Evolutionary conservation across 2,888 invertebrate genomes (phyloP), one percentile per base, ranked within the genome.

Genomic region (Diaprepes abbreviatus): DNA sequence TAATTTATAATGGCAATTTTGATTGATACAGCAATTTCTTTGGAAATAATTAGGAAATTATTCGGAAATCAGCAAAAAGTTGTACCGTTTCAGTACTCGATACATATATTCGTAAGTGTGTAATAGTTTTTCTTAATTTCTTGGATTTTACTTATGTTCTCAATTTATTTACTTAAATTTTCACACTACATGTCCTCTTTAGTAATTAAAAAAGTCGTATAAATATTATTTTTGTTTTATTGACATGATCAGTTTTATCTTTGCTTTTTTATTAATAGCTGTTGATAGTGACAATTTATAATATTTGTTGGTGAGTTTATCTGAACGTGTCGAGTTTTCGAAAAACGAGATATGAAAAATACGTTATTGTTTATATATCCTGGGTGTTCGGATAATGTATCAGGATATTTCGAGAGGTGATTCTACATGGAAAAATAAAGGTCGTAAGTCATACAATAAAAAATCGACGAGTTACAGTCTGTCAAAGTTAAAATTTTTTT

Each of bases 1-100:
- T 31, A 28, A 28, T 31, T 43, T 57, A 28, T 43, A 14, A 31
- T 40, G 38, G 55, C 54, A 17, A 40, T 54, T 66, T 66, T 45
- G 24, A 66, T 66, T 66, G 57, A 64, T 66, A 48, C 33, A 58
- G 43, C 58, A 66, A 17, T 57, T 66, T 58, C 48, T 58, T 19
- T 48, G 65, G 45, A 66, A 31, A 36, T 33, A 66, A 58, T 66
- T 57, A 36, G 55, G 58, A 45, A 66, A 66, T 35, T 66, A n/a
- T 19, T 58, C 43, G 48, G 28, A 66, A 66, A 65, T 65, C 57
- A 52, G 52, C 38, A 63, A 63, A 63, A 48, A 54, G 24, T 17
- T 16, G 19, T 59, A 33, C 40, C 19, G 24, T 38, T 54, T 55
- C 55, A 21, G 33, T 55, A 19, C 55, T 36, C 14, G 21, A 36